A percentile compares a stretch with the other conserved stretches of the same genome.
phyloP scores from a whole-genome alignment of 2,888 invertebrate genomes.

The Eilema depressum region DNA sequence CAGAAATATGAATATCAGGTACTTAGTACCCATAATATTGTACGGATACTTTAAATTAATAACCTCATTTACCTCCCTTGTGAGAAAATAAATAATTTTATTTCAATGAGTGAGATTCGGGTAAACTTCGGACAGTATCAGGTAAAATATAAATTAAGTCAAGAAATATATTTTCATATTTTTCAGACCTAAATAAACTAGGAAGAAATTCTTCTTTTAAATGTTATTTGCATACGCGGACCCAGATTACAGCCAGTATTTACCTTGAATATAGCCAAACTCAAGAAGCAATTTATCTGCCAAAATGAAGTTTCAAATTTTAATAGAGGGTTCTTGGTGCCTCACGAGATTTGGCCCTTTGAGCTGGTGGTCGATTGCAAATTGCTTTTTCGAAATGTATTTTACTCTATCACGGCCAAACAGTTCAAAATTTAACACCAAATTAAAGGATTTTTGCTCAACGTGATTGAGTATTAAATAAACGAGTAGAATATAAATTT shows the following conservation, averaged over 20 bases:
- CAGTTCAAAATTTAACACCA: slow-evolving; percentile 48
- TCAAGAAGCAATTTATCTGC: slow-evolving; percentile 83
- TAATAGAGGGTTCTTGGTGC: slow-evolving; percentile 74
- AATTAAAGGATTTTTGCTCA: slow-evolving; percentile 30
- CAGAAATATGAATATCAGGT: neutral
- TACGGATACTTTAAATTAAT: too few species aligned
- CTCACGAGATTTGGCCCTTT: slow-evolving; percentile 74
- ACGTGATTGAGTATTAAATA: slow-evolving; percentile 13
- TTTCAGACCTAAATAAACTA: slow-evolving; percentile 27
- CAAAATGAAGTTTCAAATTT: slow-evolving; percentile 84
- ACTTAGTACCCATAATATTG: too few species aligned
- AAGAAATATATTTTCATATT: slow-evolving; percentile 5
- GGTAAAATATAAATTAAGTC: neutral
- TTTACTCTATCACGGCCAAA: slow-evolving; percentile 56
- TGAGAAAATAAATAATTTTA: too few species aligned
- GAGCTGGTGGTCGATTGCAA: slow-evolving; percentile 75
- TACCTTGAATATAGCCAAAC: slow-evolving; percentile 78
- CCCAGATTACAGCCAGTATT: slow-evolving; percentile 76
- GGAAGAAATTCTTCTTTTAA: slow-evolving; percentile 53
- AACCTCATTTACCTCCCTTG: too few species aligned
- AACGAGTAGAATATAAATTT: neutral
- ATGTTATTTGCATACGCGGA: slow-evolving; percentile 71
- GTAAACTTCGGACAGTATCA: too few species aligned
- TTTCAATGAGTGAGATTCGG: too few species aligned
- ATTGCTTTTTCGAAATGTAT: slow-evolving; percentile 78